These are phyloP conservation scores for Empis stercorea DNA, from an alignment of 2,888 invertebrate species.

Conservation along the genomic window DNA sequence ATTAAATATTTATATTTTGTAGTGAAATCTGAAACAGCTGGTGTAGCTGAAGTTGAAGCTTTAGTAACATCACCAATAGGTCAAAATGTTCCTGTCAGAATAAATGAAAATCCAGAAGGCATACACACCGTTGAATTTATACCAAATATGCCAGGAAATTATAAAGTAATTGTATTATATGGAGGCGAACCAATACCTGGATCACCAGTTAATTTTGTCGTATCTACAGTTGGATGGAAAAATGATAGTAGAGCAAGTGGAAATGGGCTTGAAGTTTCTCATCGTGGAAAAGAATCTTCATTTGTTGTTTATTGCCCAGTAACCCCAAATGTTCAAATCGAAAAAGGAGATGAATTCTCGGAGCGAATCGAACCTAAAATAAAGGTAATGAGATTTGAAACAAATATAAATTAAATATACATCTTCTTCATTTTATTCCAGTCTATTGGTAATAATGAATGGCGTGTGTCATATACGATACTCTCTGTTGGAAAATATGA, in stretches of 20 bases:
- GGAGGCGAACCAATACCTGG: constrained; percentile 47
- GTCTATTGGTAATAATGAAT: constrained; percentile 58
- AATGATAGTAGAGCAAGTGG: constrained; percentile 48
- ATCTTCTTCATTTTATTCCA: constrained; percentile 4
- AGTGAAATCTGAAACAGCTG: constrained; percentile 73
- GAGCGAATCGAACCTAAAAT: constrained; percentile 36
- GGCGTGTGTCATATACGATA: constrained; percentile 82
- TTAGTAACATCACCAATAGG: constrained; percentile 79
- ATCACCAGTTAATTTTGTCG: constrained; percentile 45
- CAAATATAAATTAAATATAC: too few species aligned
- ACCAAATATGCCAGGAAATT: constrained; percentile 64
- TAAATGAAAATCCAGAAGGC: constrained; percentile 55
- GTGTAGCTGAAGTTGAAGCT: constrained; percentile 74
- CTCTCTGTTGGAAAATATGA: constrained; percentile 86
- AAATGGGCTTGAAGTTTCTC: constrained; percentile 53
- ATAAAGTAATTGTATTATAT: constrained; percentile 52
- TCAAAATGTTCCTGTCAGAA: constrained; percentile 66
- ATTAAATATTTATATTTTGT: constrained; percentile 14
- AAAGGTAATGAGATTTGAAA: constrained; percentile 18
- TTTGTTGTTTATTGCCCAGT: constrained; percentile 47
- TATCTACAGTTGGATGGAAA: constrained; percentile 43
- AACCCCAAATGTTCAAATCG: constrained; percentile 51
- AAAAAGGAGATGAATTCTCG: constrained; percentile 31
- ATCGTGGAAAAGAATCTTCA: constrained; percentile 57
- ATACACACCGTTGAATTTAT: constrained; percentile 66